Evolutionary conservation across 2,113 vertebrate species (phyloP).

Genomic region (Uria lomvia): DNA sequence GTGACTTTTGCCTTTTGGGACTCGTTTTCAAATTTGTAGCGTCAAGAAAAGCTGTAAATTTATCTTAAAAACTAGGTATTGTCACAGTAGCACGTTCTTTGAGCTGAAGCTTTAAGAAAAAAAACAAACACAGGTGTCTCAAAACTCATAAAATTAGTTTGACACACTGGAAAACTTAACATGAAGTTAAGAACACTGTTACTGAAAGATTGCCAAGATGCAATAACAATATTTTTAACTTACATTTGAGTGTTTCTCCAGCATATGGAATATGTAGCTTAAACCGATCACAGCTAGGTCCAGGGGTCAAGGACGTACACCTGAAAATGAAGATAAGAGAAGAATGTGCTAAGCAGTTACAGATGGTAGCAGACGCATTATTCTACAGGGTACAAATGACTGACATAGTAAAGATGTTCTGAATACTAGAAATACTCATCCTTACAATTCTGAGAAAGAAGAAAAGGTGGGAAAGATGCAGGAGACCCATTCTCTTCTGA

Average conservation of each 20-base stretch:
- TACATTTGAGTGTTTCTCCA: slow-evolving; percentile 98
- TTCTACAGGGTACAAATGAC: background rate
- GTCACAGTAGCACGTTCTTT: background rate
- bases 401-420: background rate
- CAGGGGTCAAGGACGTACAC: slow-evolving; percentile 91
- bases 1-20: background rate
- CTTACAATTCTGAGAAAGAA: background rate
- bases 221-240: slow-evolving; percentile 56
- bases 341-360: background rate
- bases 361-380: background rate
- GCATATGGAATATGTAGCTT: slow-evolving; percentile 98
- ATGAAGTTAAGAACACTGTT: background rate
- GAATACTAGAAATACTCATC: background rate
- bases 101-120: background rate
- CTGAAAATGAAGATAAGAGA: slow-evolving; percentile 67
- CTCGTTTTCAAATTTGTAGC: background rate
- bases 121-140: background rate
- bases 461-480: background rate
- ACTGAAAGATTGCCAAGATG: background rate
- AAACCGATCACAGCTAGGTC: slow-evolving; percentile 96
- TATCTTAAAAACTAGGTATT: background rate
- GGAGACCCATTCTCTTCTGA: background rate
- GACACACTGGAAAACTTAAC: background rate
- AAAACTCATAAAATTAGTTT: background rate
- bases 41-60: background rate